These are phyloP conservation scores for Rallus crepitans DNA, from an alignment of 2,797 vertebrate species.

Conservation along the genomic window DNA sequence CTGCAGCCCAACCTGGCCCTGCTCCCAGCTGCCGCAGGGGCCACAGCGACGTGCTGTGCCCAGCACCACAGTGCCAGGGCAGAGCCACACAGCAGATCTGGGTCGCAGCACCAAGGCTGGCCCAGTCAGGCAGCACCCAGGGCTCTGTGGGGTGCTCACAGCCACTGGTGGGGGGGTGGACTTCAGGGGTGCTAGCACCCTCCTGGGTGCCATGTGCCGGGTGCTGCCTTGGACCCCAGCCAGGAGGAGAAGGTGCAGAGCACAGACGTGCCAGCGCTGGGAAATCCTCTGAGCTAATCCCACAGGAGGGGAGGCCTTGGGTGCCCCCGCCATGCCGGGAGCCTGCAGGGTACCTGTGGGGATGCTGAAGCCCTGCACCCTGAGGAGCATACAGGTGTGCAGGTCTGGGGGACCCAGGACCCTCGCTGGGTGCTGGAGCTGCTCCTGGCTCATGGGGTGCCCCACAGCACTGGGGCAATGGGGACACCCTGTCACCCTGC, in stretches of 20 bases:
- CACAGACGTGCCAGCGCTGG: neutral
- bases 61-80: neutral
- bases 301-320: neutral
- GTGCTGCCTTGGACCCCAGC: neutral
- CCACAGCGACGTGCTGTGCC: neutral
- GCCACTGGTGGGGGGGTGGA: neutral
- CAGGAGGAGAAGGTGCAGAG: neutral
- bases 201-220: neutral
- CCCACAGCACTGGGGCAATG: fast-evolving
- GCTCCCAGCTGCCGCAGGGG: constrained; percentile 12
- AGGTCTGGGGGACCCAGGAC: fast-evolving
- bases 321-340: fast-evolving
- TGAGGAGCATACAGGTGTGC: neutral
- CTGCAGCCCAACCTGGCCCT: neutral
- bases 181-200: neutral
- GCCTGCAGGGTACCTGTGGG: neutral
- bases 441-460: neutral
- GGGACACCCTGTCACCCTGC: neutral
- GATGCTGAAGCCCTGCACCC: neutral
- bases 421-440: neutral
- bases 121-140: neutral
- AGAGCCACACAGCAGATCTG: neutral
- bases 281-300: constrained; percentile 25
- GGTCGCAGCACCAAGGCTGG: neutral
- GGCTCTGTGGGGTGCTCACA: neutral